Percentiles rank a stretch among this genome's conserved stretches.
Evolutionary conservation across 2,888 invertebrate genomes (phyloP).

Genomic region (Sclerodermus sp.): DNA sequence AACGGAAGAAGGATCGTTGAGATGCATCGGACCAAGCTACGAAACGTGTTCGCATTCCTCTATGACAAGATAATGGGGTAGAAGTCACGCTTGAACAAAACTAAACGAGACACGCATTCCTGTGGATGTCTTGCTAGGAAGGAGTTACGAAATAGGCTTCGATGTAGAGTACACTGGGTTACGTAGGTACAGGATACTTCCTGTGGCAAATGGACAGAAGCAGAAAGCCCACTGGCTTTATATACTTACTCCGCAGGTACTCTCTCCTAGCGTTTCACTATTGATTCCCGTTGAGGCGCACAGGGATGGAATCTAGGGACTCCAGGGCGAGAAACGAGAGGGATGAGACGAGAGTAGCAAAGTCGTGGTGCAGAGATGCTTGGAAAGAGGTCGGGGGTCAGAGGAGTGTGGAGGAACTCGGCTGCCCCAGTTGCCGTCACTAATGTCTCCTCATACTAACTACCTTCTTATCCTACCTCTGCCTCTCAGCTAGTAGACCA

Average conservation of each 20-base stretch:
- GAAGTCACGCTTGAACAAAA: too few species aligned
- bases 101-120: too few species aligned
- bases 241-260: constrained; percentile 22
- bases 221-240: background rate
- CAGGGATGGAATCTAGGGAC: constrained; percentile 17
- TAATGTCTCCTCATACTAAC: constrained; percentile 48
- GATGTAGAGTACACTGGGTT: too few species aligned
- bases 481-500: too few species aligned
- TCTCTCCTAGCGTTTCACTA: constrained; percentile 31
- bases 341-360: background rate
- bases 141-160: too few species aligned
- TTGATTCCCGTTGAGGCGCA: constrained; percentile 34
- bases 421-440: constrained; percentile 41
- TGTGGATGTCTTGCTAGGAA: too few species aligned
- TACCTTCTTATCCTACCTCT: constrained; percentile 41
- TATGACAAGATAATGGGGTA: too few species aligned
- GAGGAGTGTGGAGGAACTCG: constrained; percentile 27
- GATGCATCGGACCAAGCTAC: too few species aligned
- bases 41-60: too few species aligned
- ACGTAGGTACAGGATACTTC: too few species aligned
- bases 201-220: too few species aligned
- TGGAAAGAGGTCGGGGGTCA: constrained; percentile 19
- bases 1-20: background rate
- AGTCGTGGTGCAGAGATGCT: constrained; percentile 6
- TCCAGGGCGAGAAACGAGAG: background rate